phyloP scores from a whole-genome alignment of 1,140 invertebrate species.

The Melanaphis sacchari region DNA sequence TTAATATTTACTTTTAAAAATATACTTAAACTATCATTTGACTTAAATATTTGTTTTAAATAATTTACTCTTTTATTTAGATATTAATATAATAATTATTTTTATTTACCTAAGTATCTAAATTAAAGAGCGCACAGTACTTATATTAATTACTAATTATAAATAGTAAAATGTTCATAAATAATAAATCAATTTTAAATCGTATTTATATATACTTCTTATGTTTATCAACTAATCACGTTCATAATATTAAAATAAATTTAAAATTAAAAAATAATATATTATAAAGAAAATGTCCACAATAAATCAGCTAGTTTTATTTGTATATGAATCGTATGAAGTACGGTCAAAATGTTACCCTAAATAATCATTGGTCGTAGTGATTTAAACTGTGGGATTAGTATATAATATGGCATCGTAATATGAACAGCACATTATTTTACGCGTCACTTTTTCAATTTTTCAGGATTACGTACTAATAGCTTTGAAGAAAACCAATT shows the following conservation, averaged over 20 bases:
- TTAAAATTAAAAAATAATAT: not conserved
- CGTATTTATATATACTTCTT: not conserved
- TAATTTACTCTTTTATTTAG: not conserved
- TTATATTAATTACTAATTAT: no score
- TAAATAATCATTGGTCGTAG: conserved; percentile 32
- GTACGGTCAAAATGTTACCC: conserved; percentile 22
- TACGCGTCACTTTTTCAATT: conserved; percentile 17
- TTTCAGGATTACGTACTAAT: conserved; percentile 36
- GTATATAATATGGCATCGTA: not conserved
- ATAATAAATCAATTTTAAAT: not conserved
- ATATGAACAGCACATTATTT: not conserved
- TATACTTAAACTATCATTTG: not conserved
- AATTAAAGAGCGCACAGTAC: not conserved
- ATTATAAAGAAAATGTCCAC: not conserved
- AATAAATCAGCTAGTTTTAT: not conserved
- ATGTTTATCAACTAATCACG: not conserved
- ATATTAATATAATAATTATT: not conserved
- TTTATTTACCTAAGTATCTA: not conserved
- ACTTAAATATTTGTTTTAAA: not conserved
- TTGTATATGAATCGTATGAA: not conserved
- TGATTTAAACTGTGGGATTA: conserved; percentile 20
- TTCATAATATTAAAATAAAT: not conserved
- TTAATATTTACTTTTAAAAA: not conserved
- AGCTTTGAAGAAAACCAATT: conserved; percentile 1
- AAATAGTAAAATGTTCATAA: no score